Evolutionary conservation across 2,888 invertebrate species (phyloP).

Genomic region (Eupithecia centaureata): DNA sequence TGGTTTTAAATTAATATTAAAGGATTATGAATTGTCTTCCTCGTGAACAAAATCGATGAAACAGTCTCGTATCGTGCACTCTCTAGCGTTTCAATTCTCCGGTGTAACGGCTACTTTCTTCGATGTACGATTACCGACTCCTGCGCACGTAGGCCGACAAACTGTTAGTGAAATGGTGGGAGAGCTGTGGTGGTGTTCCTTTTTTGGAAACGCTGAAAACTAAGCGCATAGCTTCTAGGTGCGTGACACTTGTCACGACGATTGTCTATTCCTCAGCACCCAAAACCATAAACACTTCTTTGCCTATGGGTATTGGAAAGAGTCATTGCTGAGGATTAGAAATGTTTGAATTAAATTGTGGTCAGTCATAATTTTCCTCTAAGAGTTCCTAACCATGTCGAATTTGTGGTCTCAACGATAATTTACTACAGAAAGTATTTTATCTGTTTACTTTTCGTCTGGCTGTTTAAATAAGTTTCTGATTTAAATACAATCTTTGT

Average conservation of each 20-base stretch:
- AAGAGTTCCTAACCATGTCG: neutral
- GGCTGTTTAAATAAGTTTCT: neutral
- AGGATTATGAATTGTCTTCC: conserved; percentile 7
- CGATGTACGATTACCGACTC: conserved; percentile 59
- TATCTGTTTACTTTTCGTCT: neutral
- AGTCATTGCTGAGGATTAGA: conserved; percentile 4
- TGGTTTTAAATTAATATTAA: neutral
- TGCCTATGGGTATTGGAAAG: neutral
- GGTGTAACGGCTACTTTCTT: conserved; percentile 66
- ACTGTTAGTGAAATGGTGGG: conserved; percentile 62
- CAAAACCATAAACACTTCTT: neutral
- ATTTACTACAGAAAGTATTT: neutral
- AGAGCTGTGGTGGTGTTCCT: conserved; percentile 46
- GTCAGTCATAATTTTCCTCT: conserved; percentile 17
- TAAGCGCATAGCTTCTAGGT: neutral
- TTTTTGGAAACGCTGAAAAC: conserved; percentile 35
- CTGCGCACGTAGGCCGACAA: conserved; percentile 55
- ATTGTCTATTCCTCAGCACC: neutral
- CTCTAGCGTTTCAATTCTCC: conserved; percentile 40
- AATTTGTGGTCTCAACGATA: conserved; percentile 20
- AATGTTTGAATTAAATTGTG: conserved; percentile 21
- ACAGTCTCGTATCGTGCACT: conserved; percentile 29
- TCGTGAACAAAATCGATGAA: conserved; percentile 28
- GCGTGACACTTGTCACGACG: neutral
- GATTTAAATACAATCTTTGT: neutral